Evolutionary conservation across 2,797 vertebrate genomes (phyloP).

Genomic region (Rhinella marina): DNA sequence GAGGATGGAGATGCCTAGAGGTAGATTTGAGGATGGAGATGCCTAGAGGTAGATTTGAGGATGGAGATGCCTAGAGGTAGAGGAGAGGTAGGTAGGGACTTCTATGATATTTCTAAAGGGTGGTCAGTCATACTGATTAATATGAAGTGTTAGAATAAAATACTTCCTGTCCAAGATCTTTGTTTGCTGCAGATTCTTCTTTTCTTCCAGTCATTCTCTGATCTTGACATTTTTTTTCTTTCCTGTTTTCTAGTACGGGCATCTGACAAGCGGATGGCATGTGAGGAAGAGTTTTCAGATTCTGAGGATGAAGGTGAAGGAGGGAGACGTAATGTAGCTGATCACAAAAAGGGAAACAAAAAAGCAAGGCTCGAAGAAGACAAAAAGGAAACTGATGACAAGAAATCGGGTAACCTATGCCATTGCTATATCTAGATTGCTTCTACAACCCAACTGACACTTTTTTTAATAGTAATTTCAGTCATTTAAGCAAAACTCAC

Average conservation of each 20-base stretch:
- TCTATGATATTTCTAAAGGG: too few species aligned
- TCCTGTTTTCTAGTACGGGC: constrained; percentile 79
- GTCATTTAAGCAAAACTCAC: too few species aligned
- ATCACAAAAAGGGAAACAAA: constrained; percentile 88
- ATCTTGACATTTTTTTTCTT: not conserved
- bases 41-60: too few species aligned
- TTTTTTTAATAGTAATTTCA: too few species aligned
- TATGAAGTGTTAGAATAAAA: too few species aligned
- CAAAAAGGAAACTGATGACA: constrained; percentile 86
- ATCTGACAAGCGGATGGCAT: constrained; percentile 90
- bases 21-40: too few species aligned
- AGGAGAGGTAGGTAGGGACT: too few species aligned
- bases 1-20: too few species aligned
- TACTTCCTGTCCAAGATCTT: not conserved
- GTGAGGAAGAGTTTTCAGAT: constrained; percentile 92
- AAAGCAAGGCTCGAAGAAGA: constrained; percentile 87
- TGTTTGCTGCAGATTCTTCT: not conserved
- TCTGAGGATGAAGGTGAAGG: constrained; percentile 94
- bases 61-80: too few species aligned
- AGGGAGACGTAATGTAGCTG: constrained; percentile 84
- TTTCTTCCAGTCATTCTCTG: constrained; percentile 39
- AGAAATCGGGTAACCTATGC: constrained; percentile 78
- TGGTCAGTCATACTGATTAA: too few species aligned
- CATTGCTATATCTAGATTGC: not conserved
- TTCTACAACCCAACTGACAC: too few species aligned